Base-by-base conservation (phyloP, 2,797 vertebrate species). In the Tiaroga cobitis region DNA sequence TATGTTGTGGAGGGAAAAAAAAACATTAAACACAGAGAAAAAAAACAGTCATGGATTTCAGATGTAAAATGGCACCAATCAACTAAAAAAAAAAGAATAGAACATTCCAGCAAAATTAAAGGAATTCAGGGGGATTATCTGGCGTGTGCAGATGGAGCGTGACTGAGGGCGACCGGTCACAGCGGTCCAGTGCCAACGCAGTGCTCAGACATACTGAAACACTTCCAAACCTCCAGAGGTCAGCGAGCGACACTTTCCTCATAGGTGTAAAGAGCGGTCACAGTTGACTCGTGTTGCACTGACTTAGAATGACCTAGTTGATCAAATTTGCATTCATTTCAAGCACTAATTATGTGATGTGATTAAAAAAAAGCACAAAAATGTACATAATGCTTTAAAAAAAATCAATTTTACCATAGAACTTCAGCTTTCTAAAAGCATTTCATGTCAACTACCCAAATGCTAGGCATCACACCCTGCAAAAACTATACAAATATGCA, bases 71-170 rank as follows among this genome's bases (percentile, higher is more conserved):
- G 26, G 26, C 26, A 65, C 13, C 61, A 65, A 32, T 65, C 26
- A 32, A 29, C n/a, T n/a, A 65, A 65, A 26, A 49, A 34, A 34
- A 18, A 54, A 32, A 54, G 24, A 81, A 43, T 34, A 70, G 75
- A 88, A 82, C 69, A 69, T 77, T 82, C 63, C 51, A 85, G 65
- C 18, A 72, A 72, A 82, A 67, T 46, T 74, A 19, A 61, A 78
- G 56, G 32, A 84, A 86, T 78, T 70, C 70, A 93, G 88, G 91
- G 65, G 90, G 91, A 92, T 92, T 92, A 77, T 80, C 69, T 82
- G 85, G 9, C 29, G 77, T 59, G 78, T 63, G 61, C 82, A 87
- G 84, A 91, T 87, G 90, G 87, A 61, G 86, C 65, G 84, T 70
- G 41, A 83, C 56, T 18, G 56, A 16, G 59, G 32, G 56, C 81